Conservation (phyloP, 2,113 vertebrate genomes). For the Talpa occidentalis region DNA sequence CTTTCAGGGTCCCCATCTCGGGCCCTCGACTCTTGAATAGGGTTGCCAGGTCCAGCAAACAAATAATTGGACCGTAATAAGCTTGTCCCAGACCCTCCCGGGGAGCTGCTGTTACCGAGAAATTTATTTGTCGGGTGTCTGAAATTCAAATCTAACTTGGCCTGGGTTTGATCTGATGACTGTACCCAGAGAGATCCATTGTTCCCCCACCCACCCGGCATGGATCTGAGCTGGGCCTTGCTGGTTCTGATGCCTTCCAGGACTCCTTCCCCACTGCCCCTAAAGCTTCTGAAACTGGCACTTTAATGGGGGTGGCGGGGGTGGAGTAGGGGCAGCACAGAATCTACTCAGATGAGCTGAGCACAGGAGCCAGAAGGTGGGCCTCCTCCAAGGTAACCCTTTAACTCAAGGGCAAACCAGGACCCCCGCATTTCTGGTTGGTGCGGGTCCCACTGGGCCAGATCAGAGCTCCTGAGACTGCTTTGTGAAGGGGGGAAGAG, state of each 20-base stretch:
- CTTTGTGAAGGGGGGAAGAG: background rate
- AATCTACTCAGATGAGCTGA: background rate
- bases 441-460: background rate
- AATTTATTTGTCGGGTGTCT: background rate
- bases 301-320: fast-evolving
- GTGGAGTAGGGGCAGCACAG: background rate
- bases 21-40: background rate
- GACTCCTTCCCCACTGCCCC: background rate
- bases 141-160: background rate
- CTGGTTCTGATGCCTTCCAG: background rate
- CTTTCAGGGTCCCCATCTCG: background rate
- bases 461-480: background rate
- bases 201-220: no score
- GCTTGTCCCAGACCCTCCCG: no score
- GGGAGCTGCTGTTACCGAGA: background rate
- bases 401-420: no score
- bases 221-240: background rate
- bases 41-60: background rate
- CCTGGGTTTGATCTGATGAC: background rate
- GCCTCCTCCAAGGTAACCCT: background rate
- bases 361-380: background rate
- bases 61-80: background rate
- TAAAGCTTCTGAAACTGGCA: background rate
- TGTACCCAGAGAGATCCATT: background rate
- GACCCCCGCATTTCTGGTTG: background rate